Evolutionary conservation across 1,140 invertebrate genomes (phyloP).

Genomic region (Pseudomyrmex dendroicus): DNA sequence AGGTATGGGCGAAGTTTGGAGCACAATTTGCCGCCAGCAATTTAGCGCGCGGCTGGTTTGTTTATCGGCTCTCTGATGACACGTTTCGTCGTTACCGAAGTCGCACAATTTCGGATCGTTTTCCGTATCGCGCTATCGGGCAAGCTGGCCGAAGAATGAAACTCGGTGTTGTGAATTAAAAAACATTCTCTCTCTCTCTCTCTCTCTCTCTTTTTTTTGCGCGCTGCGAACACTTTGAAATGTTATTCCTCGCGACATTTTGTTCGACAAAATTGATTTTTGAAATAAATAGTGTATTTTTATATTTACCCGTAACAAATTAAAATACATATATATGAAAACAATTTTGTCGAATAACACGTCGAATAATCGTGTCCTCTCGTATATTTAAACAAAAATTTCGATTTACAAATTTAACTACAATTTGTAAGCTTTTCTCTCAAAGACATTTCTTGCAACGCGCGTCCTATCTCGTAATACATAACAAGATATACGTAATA

Average conservation of each 20-base stretch:
- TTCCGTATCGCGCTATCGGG: conserved; percentile 5
- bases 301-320: too few relatives aligned
- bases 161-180: conserved; percentile 4
- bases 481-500: conserved; percentile 15
- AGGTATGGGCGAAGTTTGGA: conserved; percentile 42
- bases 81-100: conserved; percentile 38
- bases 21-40: conserved; percentile 60
- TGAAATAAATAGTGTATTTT: neutral
- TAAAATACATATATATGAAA: too few relatives aligned
- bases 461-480: neutral
- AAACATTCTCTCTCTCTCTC: neutral
- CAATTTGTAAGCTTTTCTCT: too few relatives aligned
- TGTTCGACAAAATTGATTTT: neutral
- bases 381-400: too few relatives aligned
- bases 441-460: neutral
- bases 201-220: too few relatives aligned
- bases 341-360: too few relatives aligned
- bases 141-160: neutral
- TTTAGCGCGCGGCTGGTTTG: conserved; percentile 57
- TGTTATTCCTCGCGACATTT: neutral
- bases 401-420: too few relatives aligned
- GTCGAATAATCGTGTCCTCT: too few relatives aligned
- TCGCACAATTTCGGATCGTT: conserved; percentile 45
- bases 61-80: conserved; percentile 61
- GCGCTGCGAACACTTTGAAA: neutral